Conservation (phyloP, 2,797 vertebrate species). For the Gobio occitaniae region DNA sequence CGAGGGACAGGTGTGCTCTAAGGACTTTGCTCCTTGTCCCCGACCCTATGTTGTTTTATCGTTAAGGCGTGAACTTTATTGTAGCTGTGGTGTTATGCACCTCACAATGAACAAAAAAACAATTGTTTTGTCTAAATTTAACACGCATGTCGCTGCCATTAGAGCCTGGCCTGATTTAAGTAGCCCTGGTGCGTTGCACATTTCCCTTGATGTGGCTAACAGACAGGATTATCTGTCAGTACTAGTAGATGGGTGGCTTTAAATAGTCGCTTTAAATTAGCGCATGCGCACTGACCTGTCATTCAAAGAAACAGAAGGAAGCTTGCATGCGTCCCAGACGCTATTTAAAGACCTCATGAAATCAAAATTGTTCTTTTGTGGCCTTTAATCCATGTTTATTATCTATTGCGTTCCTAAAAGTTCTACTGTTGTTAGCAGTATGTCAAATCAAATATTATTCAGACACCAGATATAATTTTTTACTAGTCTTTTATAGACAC, state of each 20-base stretch:
- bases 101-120: neutral
- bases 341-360: neutral
- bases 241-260: conserved; percentile 21
- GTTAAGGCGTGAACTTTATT: neutral
- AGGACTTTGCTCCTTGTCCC: conserved; percentile 1
- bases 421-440: neutral
- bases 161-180: neutral
- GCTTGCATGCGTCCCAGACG: neutral
- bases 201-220: neutral
- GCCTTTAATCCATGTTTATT: neutral
- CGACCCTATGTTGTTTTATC: neutral
- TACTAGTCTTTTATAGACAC: too few species aligned
- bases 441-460: too few species aligned
- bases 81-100: neutral
- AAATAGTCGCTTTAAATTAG: conserved; percentile 10
- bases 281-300: conserved; percentile 10
- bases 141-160: neutral
- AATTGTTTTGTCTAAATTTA: neutral
- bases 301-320: neutral
- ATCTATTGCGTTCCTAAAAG: neutral
- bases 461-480: too few species aligned
- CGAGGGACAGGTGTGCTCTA: too few species aligned
- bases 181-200: neutral
- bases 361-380: neutral
- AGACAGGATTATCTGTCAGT: neutral